phyloP scores from a whole-genome alignment of 1,140 invertebrate species.

The roundworm (Caenorhabditis elegans) region DNA sequence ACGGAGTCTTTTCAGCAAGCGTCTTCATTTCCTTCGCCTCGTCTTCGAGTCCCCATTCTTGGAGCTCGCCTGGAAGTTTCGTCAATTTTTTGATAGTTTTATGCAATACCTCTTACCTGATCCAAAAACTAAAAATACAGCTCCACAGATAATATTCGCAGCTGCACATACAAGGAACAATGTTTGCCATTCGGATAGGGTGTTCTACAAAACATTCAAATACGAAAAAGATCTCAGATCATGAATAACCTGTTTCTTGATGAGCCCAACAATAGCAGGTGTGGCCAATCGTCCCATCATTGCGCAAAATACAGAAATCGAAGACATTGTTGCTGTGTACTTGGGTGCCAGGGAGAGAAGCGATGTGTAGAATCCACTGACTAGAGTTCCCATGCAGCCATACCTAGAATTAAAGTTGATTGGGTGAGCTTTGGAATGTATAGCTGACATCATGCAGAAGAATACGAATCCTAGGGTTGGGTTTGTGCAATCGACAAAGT shows the following conservation, averaged over 20 bases:
- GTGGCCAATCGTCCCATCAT: conserved; percentile 47
- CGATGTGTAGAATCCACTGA: conserved; percentile 55
- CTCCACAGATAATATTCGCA: conserved; percentile 42
- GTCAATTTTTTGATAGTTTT: background rate
- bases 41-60: conserved; percentile 34
- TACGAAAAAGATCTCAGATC: background rate
- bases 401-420: background rate
- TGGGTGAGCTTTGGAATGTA: background rate
- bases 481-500: conserved; percentile 40
- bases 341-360: conserved; percentile 51
- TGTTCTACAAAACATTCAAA: conserved; percentile 41
- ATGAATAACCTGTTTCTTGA: conserved; percentile 44
- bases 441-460: conserved; percentile 48
- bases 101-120: conserved; percentile 39
- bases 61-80: conserved; percentile 1
- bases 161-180: conserved; percentile 50
- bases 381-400: conserved; percentile 46
- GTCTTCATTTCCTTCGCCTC: background rate
- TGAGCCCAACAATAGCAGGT: conserved; percentile 47
- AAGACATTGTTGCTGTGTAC: conserved; percentile 54
- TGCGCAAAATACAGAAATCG: conserved; percentile 50
- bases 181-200: conserved; percentile 51
- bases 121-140: conserved; percentile 53
- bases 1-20: background rate
- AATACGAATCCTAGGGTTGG: conserved; percentile 45